Percentiles rank a stretch among this genome's conserved stretches.
phyloP scores from a whole-genome alignment of 1,140 invertebrate species.

The Thrips palmi region DNA sequence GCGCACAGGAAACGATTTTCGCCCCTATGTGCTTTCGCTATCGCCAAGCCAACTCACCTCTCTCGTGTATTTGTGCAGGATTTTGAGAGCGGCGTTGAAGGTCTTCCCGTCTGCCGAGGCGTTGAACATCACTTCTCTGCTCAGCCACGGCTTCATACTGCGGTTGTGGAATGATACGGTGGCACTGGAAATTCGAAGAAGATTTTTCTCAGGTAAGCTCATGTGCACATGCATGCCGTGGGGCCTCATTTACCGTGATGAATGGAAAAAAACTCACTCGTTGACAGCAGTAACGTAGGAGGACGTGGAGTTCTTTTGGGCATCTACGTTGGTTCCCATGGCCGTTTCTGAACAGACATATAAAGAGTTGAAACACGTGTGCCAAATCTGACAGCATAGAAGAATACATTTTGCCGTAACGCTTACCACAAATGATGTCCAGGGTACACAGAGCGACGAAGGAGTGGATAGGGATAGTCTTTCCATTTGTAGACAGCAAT shows the following conservation, averaged over 20 bases:
- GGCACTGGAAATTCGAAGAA: constrained; percentile 9
- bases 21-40: too few species aligned
- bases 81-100: constrained; percentile 33
- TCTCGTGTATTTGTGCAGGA: constrained; percentile 47
- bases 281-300: constrained; percentile 16
- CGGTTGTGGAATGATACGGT: constrained; percentile 10
- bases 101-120: constrained; percentile 18
- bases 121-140: constrained; percentile 14
- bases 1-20: too few species aligned
- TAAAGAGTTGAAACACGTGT: neutral
- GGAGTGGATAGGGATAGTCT: constrained; percentile 25
- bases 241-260: neutral
- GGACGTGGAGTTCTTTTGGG: constrained; percentile 13
- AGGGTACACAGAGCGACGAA: constrained; percentile 35
- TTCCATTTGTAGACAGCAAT: constrained; percentile 26
- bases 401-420: neutral
- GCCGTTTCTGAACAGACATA: constrained; percentile 16
- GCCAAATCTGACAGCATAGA: constrained; percentile 10
- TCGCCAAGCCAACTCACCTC: too few species aligned
- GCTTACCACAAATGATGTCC: constrained; percentile 43
- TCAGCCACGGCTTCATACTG: constrained; percentile 13
- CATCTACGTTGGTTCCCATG: constrained; percentile 16
- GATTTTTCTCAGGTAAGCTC: neutral
- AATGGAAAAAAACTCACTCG: constrained; percentile 12
- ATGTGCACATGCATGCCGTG: neutral